Conservation (phyloP, 2,113 vertebrate genomes). For the Protobothrops flavoviridis region DNA sequence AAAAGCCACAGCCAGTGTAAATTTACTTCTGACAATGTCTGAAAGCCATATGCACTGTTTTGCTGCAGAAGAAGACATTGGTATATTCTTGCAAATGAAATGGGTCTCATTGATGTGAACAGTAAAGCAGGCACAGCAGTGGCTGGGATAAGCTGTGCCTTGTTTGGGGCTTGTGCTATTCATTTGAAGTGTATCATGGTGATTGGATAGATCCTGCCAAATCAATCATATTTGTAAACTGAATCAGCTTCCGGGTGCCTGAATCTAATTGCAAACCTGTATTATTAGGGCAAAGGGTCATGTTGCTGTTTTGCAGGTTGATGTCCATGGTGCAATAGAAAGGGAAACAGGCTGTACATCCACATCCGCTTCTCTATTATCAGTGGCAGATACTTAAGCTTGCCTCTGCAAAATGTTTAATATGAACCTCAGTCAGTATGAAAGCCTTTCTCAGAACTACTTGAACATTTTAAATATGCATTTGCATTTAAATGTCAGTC, state of each 20-base stretch:
- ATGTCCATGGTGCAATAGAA: not conserved
- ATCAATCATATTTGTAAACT: not conserved
- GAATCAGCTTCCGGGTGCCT: not conserved
- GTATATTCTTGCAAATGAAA: not conserved
- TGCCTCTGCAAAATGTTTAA: not conserved
- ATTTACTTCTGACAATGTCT: not conserved
- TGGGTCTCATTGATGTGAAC: not conserved
- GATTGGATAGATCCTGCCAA: not conserved
- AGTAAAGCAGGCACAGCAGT: not conserved
- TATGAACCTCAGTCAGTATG: not conserved
- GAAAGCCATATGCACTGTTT: not conserved
- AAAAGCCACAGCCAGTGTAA: not conserved
- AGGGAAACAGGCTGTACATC: not conserved
- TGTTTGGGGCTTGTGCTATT: not conserved
- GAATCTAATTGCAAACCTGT: not conserved
- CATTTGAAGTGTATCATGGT: not conserved
- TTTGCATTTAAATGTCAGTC: not conserved
- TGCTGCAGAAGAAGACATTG: not conserved
- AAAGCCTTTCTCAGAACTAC: not conserved
- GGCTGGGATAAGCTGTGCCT: not conserved
- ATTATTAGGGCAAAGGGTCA: not conserved
- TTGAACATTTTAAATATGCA: not conserved
- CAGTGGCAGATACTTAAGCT: not conserved
- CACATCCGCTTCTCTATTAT: not conserved
- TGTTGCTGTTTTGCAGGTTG: not conserved